phyloP scores from a whole-genome alignment of 2,797 vertebrate genomes.

The Stomatorhinus walkeri region DNA sequence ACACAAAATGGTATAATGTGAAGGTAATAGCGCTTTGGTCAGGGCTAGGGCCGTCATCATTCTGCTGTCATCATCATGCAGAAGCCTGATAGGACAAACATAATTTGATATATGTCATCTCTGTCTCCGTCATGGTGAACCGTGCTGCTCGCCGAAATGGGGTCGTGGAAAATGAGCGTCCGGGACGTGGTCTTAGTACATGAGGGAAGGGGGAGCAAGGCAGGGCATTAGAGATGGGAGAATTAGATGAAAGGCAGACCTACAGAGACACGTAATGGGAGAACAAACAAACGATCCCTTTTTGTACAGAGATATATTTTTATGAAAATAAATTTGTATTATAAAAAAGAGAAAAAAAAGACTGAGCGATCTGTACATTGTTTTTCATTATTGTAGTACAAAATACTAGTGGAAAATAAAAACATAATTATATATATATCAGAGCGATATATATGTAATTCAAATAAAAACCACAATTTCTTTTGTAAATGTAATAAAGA shows the following conservation, averaged over 20 bases:
- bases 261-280: constrained; percentile 34
- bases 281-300: constrained; percentile 53
- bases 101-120: background rate
- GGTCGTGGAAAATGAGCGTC: constrained; percentile 31
- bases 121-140: background rate
- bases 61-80: background rate
- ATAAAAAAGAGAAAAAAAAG: constrained; percentile 69
- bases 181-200: constrained; percentile 38
- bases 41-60: background rate
- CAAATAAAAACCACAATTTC: constrained; percentile 73
- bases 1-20: background rate
- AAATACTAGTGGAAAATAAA: constrained; percentile 76
- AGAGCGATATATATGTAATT: constrained; percentile 63
- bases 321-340: constrained; percentile 99
- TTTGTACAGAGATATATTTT: constrained; percentile 99
- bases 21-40: background rate
- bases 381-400: constrained; percentile 97
- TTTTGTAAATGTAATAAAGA: constrained; percentile 98
- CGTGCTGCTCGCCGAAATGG: constrained; percentile 48
- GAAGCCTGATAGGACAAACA: background rate
- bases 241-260: constrained; percentile 46
- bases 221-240: constrained; percentile 36
- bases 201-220: constrained; percentile 20
- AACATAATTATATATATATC: constrained; percentile 51
- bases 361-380: constrained; percentile 84